Percentiles rank a stretch among this genome's conserved stretches.
phyloP scores from a whole-genome alignment of 2,113 vertebrate species.

The Tyto alba region DNA sequence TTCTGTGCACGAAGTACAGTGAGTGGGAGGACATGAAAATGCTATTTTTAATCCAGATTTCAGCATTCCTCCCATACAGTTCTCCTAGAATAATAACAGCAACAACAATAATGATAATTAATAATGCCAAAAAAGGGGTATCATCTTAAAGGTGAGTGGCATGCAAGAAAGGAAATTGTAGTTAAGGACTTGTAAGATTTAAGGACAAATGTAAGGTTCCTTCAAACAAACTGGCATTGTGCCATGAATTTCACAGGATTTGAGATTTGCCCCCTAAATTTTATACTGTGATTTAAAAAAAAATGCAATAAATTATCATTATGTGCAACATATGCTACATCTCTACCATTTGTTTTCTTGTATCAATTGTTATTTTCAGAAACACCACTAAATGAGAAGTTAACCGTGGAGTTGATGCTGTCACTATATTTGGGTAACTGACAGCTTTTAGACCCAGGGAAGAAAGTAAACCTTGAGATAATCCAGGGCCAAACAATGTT shows the following conservation, averaged over 20 bases:
- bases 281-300: neutral
- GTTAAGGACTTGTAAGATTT: neutral
- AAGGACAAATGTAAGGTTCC: neutral
- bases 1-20: conserved; percentile 66
- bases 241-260: neutral
- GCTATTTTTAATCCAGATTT: conserved; percentile 78
- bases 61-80: conserved; percentile 67
- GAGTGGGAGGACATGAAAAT: conserved; percentile 74
- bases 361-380: neutral
- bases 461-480: neutral
- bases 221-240: neutral
- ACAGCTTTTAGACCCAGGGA: neutral
- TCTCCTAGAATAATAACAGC: conserved; percentile 65
- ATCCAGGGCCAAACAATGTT: neutral
- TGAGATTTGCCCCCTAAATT: neutral
- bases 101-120: conserved; percentile 72
- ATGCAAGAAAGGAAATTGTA: neutral
- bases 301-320: neutral
- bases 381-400: neutral
- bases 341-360: neutral
- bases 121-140: conserved; percentile 47
- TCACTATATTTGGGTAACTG: neutral
- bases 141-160: conserved; percentile 59
- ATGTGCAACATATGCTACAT: neutral
- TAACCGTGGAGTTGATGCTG: neutral